phyloP scores from a whole-genome alignment of 2,113 vertebrate species.

The Tapirus terrestris region DNA sequence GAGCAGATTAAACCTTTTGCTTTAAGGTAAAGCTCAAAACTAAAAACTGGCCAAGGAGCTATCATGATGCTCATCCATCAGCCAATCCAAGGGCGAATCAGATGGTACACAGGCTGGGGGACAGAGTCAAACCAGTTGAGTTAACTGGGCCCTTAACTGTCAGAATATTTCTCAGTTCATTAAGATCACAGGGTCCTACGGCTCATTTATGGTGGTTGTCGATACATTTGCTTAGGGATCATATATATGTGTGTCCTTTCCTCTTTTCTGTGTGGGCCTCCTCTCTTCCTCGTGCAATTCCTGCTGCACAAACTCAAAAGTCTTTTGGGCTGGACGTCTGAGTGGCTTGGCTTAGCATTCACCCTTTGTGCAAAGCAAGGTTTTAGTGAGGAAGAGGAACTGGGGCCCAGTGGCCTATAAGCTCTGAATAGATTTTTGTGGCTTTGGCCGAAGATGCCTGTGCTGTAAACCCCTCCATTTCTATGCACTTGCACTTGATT shows the following conservation, averaged over 20 bases:
- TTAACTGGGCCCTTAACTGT: constrained; percentile 8
- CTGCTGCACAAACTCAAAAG: neutral
- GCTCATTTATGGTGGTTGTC: neutral
- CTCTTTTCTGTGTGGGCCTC: neutral
- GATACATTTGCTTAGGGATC: neutral
- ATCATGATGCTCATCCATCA: neutral
- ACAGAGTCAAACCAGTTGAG: constrained; percentile 9
- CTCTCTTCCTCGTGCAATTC: neutral
- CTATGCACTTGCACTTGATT: constrained; percentile 54
- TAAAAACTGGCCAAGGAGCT: constrained; percentile 27
- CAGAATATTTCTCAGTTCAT: constrained; percentile 42
- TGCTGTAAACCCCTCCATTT: neutral
- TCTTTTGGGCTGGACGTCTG: neutral
- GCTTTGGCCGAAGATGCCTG: neutral
- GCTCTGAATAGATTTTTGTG: constrained; percentile 36
- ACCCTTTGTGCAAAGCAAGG: constrained; percentile 28
- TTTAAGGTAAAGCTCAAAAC: constrained; percentile 39
- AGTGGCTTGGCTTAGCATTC: neutral
- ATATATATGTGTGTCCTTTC: neutral
- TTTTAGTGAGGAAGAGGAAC: constrained; percentile 52
- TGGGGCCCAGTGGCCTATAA: neutral
- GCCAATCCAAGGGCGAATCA: neutral
- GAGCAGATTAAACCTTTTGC: constrained; percentile 43
- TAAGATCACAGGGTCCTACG: neutral
- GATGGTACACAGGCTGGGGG: neutral